A percentile compares a stretch with the other conserved stretches of the same genome.
Evolutionary conservation across 2,888 invertebrate species (phyloP).

Genomic region (Eupelmus urozonus): DNA sequence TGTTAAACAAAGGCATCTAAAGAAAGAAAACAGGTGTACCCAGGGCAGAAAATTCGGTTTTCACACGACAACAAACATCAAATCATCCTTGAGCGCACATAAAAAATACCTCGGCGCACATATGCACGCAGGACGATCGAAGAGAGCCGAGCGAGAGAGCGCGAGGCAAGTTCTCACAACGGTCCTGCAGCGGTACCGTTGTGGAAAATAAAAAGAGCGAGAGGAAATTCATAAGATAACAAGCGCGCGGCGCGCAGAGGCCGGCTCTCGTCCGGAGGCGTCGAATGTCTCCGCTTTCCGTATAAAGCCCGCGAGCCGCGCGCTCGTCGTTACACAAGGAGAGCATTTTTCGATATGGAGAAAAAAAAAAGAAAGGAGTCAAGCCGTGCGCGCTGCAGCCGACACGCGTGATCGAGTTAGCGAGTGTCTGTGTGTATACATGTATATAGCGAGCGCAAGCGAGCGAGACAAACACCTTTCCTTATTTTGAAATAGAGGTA

Average conservation of each 20-base stretch:
- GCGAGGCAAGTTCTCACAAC: background rate
- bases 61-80: no score
- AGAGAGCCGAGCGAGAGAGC: background rate
- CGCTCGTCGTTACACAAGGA: slow-evolving; percentile 42
- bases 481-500: slow-evolving; percentile 24
- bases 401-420: slow-evolving; percentile 11
- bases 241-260: background rate
- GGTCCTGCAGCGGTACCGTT: background rate
- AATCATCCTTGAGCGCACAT: no score
- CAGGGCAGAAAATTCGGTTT: no score
- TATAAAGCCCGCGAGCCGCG: slow-evolving; percentile 42
- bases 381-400: background rate
- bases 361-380: slow-evolving; percentile 40
- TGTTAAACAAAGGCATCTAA: no score
- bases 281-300: slow-evolving; percentile 45
- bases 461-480: slow-evolving; percentile 36
- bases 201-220: background rate
- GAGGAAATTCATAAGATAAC: background rate
- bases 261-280: slow-evolving; percentile 32
- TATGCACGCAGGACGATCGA: no score
- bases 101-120: no score
- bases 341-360: slow-evolving; percentile 53
- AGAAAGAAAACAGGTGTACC: no score
- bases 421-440: background rate
- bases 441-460: no score